Conservation (phyloP, 2,797 vertebrate genomes). For the Eulemur mongoz region DNA sequence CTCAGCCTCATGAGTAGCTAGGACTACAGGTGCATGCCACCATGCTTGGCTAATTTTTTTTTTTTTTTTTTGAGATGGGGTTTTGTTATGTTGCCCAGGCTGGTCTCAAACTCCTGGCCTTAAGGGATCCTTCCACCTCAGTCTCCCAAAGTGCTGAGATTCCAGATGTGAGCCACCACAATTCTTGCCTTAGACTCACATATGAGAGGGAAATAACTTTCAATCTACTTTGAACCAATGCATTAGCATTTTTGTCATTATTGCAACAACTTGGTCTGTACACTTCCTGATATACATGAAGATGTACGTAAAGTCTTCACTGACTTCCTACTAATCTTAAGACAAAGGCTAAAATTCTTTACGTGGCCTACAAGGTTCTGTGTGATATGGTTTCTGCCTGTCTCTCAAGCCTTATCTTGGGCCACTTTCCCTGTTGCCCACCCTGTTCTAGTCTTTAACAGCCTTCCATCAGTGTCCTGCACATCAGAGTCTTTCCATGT, state of each 20-base stretch:
- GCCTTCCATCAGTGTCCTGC: not conserved
- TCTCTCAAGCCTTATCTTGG: not conserved
- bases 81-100: not conserved
- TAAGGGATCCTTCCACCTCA: not conserved
- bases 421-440: not conserved
- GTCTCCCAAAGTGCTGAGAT: not conserved
- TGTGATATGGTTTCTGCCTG: not conserved
- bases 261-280: not conserved
- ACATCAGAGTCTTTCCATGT: not conserved
- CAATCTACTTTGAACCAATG: not conserved
- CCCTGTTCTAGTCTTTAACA: not conserved
- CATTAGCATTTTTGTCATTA: not conserved
- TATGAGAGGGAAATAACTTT: not conserved
- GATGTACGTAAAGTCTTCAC: not conserved
- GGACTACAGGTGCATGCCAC: not conserved
- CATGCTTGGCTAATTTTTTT: not conserved
- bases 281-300: not conserved
- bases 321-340: not conserved
- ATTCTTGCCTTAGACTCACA: not conserved
- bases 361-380: not conserved
- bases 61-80: not conserved
- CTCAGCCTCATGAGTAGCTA: not conserved
- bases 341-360: not conserved
- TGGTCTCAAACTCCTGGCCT: not conserved
- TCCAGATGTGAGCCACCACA: not conserved